Evolutionary conservation across 23 tunicate species (phyloP).

Genomic region (Halocynthia roretzi): DNA sequence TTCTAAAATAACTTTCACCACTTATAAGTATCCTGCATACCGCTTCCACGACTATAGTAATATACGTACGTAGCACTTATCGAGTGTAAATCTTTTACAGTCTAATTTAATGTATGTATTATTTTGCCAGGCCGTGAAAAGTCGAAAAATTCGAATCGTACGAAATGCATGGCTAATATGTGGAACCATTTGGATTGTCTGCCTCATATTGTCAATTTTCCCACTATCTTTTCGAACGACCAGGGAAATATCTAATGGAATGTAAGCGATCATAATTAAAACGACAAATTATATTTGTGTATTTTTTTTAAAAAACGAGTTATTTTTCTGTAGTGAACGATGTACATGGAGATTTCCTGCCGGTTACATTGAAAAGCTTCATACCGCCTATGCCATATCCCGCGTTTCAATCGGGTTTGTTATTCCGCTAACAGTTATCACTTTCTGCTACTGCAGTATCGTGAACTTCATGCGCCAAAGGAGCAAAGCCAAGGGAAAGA

Average conservation of each 20-base stretch:
- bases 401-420: slow-evolving; percentile 61
- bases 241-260: too few species aligned
- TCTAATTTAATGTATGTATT: background rate
- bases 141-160: slow-evolving; percentile 31
- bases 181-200: slow-evolving; percentile 24
- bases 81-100: background rate
- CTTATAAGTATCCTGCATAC: too few species aligned
- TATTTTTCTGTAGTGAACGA: slow-evolving; percentile 20
- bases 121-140: slow-evolving; percentile 38
- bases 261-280: background rate
- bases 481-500: slow-evolving; percentile 13
- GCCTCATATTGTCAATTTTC: slow-evolving; percentile 31
- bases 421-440: slow-evolving; percentile 52
- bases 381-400: slow-evolving; percentile 30
- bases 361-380: background rate
- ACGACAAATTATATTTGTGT: background rate
- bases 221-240: slow-evolving; percentile 25
- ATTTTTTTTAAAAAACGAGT: background rate
- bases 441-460: slow-evolving; percentile 52
- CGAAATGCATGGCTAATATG: slow-evolving; percentile 40
- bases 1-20: too few species aligned
- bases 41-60: background rate
- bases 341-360: slow-evolving; percentile 55
- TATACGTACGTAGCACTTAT: background rate
- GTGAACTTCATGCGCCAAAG: slow-evolving; percentile 36